Evolutionary conservation across 2,113 vertebrate genomes (phyloP).

Genomic region (Stictonetta naevosa): DNA sequence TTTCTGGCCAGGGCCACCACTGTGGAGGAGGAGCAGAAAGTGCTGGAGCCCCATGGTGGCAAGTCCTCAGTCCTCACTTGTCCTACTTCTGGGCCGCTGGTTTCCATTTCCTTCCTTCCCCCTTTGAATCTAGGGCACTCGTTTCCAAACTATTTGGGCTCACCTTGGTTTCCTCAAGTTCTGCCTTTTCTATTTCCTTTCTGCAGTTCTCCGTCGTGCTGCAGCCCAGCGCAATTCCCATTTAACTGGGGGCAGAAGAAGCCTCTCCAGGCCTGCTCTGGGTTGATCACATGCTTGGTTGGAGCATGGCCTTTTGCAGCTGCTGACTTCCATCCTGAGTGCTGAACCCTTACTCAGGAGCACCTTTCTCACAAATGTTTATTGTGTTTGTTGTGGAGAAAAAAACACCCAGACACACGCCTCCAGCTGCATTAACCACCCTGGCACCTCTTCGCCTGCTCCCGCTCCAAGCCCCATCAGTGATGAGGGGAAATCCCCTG

Average conservation of each 20-base stretch:
- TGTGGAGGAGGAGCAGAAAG: neutral
- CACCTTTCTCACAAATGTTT: neutral
- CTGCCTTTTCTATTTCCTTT: neutral
- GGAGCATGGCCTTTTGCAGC: neutral
- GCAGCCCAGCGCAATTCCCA: accelerated
- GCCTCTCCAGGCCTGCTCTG: neutral
- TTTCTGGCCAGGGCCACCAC: neutral
- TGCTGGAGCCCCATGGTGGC: accelerated
- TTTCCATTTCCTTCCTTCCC: neutral
- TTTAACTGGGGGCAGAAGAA: neutral
- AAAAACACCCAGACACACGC: neutral
- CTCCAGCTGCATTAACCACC: neutral
- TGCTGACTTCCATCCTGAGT: accelerated
- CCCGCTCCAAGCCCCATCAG: neutral
- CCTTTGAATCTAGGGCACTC: neutral
- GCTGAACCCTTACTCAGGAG: accelerated
- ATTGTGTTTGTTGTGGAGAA: neutral
- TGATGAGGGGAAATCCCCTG: neutral
- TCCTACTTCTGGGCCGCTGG: accelerated
- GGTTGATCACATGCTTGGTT: neutral
- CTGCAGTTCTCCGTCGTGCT: neutral
- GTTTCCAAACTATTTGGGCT: neutral
- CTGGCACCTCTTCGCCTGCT: neutral
- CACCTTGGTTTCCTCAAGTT: neutral
- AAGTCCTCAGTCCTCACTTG: accelerated